These are phyloP conservation scores for Phymorhynchus buccinoides DNA, from an alignment of 1,140 invertebrate species.

Conservation along the genomic window DNA sequence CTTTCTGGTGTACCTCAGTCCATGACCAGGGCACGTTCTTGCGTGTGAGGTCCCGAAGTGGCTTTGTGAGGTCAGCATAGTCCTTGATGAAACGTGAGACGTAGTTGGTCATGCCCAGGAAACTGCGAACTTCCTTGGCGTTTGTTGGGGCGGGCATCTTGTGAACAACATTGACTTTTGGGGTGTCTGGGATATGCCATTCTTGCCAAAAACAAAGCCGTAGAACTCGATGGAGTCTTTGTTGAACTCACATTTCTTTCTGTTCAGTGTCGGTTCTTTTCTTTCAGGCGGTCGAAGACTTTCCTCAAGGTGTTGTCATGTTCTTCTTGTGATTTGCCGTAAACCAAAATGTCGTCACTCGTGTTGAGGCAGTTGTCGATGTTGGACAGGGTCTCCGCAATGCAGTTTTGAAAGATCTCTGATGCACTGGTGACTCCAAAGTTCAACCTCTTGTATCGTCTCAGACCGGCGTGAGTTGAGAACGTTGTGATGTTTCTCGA, in stretches of 20 bases:
- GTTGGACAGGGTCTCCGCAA: too few relatives aligned
- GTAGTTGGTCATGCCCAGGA: constrained; percentile 1
- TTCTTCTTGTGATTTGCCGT: too few relatives aligned
- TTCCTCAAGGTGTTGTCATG: too few relatives aligned
- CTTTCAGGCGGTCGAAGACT: too few relatives aligned
- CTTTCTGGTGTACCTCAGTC: neutral
- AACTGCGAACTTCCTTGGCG: neutral
- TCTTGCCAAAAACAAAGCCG: neutral
- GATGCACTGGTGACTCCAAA: too few relatives aligned
- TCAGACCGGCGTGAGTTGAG: too few relatives aligned
- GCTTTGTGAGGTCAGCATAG: neutral
- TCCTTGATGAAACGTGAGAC: neutral
- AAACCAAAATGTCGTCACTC: too few relatives aligned
- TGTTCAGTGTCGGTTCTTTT: too few relatives aligned
- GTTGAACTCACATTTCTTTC: constrained; percentile 17
- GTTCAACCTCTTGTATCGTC: too few relatives aligned
- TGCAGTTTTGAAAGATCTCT: too few relatives aligned
- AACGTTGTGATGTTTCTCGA: constrained; percentile 27
- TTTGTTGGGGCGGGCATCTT: neutral
- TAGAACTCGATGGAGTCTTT: neutral
- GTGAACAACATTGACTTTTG: neutral
- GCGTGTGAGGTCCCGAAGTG: neutral
- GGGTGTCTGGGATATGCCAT: neutral
- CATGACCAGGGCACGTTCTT: neutral
- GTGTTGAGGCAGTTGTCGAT: too few relatives aligned